Conservation (phyloP, 35 echinoderm and acorn worm species). For the Lytechinus variegatus region DNA sequence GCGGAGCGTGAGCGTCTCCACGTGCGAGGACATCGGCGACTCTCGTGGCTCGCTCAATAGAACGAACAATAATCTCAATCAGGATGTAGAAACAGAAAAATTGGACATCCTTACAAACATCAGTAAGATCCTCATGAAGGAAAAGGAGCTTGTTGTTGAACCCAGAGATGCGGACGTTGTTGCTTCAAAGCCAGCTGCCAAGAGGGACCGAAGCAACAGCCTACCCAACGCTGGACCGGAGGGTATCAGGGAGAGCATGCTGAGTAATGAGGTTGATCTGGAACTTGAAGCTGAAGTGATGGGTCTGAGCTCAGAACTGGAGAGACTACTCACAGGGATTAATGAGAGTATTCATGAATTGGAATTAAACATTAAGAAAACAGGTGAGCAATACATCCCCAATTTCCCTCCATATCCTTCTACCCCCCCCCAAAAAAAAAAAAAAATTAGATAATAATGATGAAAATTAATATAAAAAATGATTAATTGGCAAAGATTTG, state of each 20-base stretch:
- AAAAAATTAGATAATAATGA: too few species aligned
- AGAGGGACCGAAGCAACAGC: slow-evolving; percentile 82
- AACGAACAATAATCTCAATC: slow-evolving; percentile 28
- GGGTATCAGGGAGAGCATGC: slow-evolving; percentile 49
- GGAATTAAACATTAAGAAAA: slow-evolving; percentile 73
- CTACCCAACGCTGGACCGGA: slow-evolving; percentile 71
- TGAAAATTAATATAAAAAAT: too few species aligned
- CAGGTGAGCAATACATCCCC: slow-evolving; percentile 28
- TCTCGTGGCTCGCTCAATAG: neutral
- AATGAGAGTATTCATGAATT: slow-evolving; percentile 97
- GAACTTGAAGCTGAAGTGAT: slow-evolving; percentile 72
- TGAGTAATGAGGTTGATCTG: slow-evolving; percentile 28
- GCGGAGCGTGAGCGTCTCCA: slow-evolving; percentile 29
- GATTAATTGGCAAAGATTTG: too few species aligned
- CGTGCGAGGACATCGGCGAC: slow-evolving; percentile 28
- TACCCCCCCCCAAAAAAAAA: too few species aligned
- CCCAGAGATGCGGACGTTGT: neutral
- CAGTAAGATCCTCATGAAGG: slow-evolving; percentile 69
- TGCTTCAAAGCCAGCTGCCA: slow-evolving; percentile 25
- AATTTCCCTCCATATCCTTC: neutral
- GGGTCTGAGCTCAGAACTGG: slow-evolving; percentile 78
- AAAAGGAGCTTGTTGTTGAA: slow-evolving; percentile 51
- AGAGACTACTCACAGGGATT: slow-evolving; percentile 86
- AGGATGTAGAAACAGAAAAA: slow-evolving; percentile 74
- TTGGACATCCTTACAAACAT: slow-evolving; percentile 90